Evolutionary conservation across 2,113 vertebrate species (phyloP), one percentile per base, ranked within the genome.

Genomic region (Rissa tridactyla): DNA sequence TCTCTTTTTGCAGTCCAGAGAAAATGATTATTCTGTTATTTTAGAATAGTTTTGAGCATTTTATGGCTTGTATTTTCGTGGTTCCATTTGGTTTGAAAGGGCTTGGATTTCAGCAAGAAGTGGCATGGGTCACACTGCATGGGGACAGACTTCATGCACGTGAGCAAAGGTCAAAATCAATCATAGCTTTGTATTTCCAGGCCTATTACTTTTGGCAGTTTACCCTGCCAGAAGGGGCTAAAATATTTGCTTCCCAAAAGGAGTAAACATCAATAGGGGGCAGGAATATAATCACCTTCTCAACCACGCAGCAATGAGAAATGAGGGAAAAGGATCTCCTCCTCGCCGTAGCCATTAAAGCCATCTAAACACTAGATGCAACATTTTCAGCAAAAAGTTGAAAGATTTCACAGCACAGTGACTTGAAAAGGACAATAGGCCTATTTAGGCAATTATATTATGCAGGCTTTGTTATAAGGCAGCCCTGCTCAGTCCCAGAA

Each of bases 151-250:
- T 97, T 90, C 82, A 93, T 86, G 92, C 94, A 82, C 29, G 25
- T 68, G 86, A 95, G 91, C 97, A 97, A 95, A 97, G 94, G 95
- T 96, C 93, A 96, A 88, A 96, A 96, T 97, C 96, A 96, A 96
- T 96, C 95, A 95, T 77, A 95, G 75, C 87, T 96, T 92, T 94
- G 83, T 90, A 94, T 92, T 86, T 95, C 92, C 90, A 92, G 80
- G 61, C 70, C 89, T 94, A 92, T 92, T 71, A 95, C 92, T 93
- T 96, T 93, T 94, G 90, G 86, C 90, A 96, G 90, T 94, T 96
- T 94, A 92, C 87, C 85, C 82, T 92, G 92, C 68, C 85, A 94
- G 94, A 88, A 96, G 79, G 68, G 85, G 46, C 88, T 89, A 92
- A 90, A 94, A 93, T 95, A 95, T 82, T 88, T 87, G 94, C 92